Evolutionary conservation across 35 echinoderm and acorn worm genomes (phyloP).

Genomic region (Ophioderma brevispina): DNA sequence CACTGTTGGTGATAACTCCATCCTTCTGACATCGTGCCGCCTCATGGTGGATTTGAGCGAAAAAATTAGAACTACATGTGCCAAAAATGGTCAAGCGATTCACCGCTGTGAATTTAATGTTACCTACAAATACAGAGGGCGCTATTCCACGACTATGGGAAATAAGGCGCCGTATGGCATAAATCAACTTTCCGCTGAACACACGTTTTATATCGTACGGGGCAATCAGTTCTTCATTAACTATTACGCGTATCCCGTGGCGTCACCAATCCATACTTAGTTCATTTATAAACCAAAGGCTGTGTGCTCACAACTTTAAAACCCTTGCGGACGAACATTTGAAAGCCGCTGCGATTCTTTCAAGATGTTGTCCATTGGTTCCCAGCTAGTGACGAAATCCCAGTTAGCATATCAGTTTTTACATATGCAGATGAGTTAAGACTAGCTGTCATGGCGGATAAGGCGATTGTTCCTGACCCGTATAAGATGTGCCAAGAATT

Average conservation of each 20-base stretch:
- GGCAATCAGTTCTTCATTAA: slow-evolving; percentile 21
- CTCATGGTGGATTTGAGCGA: slow-evolving; percentile 47
- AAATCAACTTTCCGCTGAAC: slow-evolving; percentile 60
- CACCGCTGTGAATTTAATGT: not conserved
- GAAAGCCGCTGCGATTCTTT: slow-evolving; percentile 14
- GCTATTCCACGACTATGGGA: slow-evolving; percentile 63
- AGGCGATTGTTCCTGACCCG: slow-evolving; percentile 44
- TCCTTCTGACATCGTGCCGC: slow-evolving; percentile 42
- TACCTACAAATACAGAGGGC: slow-evolving; percentile 58
- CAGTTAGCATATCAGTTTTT: slow-evolving; percentile 47
- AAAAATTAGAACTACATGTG: not conserved
- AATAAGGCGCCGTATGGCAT: slow-evolving; percentile 30
- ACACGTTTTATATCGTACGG: slow-evolving; percentile 39
- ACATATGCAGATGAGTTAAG: slow-evolving; percentile 59
- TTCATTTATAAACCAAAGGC: slow-evolving; percentile 22
- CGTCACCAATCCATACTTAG: slow-evolving; percentile 3
- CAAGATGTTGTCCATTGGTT: slow-evolving; percentile 47
- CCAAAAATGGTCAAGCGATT: slow-evolving; percentile 33
- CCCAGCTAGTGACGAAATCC: slow-evolving; percentile 44
- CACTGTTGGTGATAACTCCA: slow-evolving; percentile 7
- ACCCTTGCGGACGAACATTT: slow-evolving; percentile 18
- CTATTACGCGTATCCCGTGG: slow-evolving; percentile 37
- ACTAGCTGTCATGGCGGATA: slow-evolving; percentile 33
- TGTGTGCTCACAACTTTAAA: slow-evolving; percentile 54
- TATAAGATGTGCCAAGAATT: slow-evolving; percentile 29